Percentiles rank a stretch among this genome's conserved stretches.
Conservation (phyloP, 2,797 vertebrate genomes). For the Varecia variegata region DNA sequence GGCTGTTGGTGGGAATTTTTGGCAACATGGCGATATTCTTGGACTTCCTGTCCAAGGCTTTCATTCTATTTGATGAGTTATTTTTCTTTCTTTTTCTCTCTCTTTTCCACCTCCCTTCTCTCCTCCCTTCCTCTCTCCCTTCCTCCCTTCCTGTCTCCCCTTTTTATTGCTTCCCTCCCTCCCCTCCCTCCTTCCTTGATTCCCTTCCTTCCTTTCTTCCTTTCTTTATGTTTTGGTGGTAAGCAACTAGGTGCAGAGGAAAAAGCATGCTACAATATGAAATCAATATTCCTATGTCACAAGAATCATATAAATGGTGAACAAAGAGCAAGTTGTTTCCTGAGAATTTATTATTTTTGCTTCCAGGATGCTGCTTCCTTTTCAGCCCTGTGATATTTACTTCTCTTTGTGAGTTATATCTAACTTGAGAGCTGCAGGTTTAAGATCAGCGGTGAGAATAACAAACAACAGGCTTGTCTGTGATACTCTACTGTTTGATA, state of each 20-base stretch:
- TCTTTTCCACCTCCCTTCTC: too few species aligned
- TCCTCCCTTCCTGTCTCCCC: not conserved
- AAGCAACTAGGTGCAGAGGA: not conserved
- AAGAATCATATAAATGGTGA: not conserved
- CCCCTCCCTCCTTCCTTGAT: too few species aligned
- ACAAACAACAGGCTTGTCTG: slow-evolving; percentile 22
- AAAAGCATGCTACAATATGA: not conserved
- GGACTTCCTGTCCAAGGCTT: not conserved
- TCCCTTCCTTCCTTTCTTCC: not conserved
- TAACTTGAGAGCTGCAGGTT: not conserved
- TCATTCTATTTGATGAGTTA: not conserved
- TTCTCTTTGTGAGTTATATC: not conserved
- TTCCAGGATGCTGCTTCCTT: not conserved
- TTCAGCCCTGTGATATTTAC: not conserved
- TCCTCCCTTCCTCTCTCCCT: too few species aligned
- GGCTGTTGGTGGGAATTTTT: not conserved
- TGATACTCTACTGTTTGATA: not conserved
- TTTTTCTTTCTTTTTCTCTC: not conserved
- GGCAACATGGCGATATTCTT: not conserved
- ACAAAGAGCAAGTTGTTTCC: not conserved
- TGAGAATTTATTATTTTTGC: not conserved
- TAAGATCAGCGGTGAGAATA: slow-evolving; percentile 35
- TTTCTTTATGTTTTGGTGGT: not conserved
- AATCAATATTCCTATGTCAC: not conserved
- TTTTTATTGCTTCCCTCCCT: not conserved